Evolutionary conservation across 64 coral and sea anemone species (phyloP), one percentile per base, ranked within the genome.

Genomic region (Platygyra sinensis): DNA sequence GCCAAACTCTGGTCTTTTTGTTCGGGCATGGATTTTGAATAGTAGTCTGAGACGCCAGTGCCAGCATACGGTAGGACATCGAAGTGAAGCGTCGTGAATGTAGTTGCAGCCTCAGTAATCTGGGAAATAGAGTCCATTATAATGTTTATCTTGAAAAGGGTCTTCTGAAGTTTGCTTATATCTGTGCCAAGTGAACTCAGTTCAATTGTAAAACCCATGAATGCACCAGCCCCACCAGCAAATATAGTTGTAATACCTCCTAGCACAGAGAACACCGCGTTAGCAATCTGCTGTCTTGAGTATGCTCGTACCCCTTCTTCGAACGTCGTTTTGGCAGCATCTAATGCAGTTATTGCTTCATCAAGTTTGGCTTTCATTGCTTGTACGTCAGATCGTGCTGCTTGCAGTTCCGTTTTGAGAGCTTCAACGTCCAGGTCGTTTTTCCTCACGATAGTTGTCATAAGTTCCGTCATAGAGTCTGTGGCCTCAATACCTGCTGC

Each of bases 381-480:
- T 30, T 80, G n/a, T 8, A 15, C 17, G 14, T 92, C 90, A 2
- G 72, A 38, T 51, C 31, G 87, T 92, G 90, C 76, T 54, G 27
- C 24, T 20, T 65, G 8, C 7, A 92, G 83, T 87, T 92, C 60
- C 11, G 25, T 78, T 78, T 92, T 49, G 0, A 87, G 73, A 17
- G 82, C 82, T 57, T 77, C 83, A 27, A 80, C 49, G 46, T 92
- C 76, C 24, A 92, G 28, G 29, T 92, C 90, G 42, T 92, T 92
- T 36, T 50, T 78, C 32, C 73, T 67, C 3, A 92, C 90, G 30
- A 92, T 92, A 19, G 90, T 78, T 20, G 90, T 79, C 90, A 92
- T 87, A 29, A 92, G 72, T 31, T 87, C 9, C 36, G 90, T 92
- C 83, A 92, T 92, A 20, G 90, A 92, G 14, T 86, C 75, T n/a